Base-by-base conservation (phyloP, 1,140 invertebrate genomes). In the Aethina tumida region DNA sequence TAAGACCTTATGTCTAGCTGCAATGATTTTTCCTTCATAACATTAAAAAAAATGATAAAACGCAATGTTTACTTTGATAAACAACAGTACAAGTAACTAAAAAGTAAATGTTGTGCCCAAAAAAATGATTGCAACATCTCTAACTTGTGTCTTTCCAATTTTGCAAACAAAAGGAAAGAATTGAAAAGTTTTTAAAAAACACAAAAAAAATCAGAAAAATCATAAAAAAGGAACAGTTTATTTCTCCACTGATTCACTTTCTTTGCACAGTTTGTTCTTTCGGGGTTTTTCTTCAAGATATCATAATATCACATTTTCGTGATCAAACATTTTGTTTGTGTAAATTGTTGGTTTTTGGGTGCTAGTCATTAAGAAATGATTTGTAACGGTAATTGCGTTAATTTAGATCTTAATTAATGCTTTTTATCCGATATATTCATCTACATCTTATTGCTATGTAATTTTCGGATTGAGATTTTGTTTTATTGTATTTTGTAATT, bases 1-100 rank as follows among this genome's bases (percentile, higher is more conserved):
- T 60, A 52, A 52, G 52, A 60, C 51, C 56, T 54, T 58, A 55
- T 56, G 59, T 60, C 58, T 60, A 47, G 53, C 57, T 60, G 54
- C 55, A 42, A 50, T 46, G 41, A 53, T 56, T 56, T 54, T 56
- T 53, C 50, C 42, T 52, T 56, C 47, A 49, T 56, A 58, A 60
- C 53, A 55, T 42, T 47, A 38, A 50, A 52, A 54, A 24, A 41
- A 49, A 41, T 43, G 35, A 47, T 46, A 45, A 54, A 49, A 60
- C 48, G n/a, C n/a, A n/a, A n/a, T n/a, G n/a, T n/a, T n/a, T n/a
- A 45, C 34, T 43, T 12, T 10, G 13, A 22, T 15, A 56, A 56
- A 58, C 56, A 49, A 35, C 53, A 56, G 52, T 41, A 41, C 42
- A 44, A 38, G 43, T 22, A 39, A 35, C 36, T 44, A 28, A 24